Evolutionary conservation across 2,113 vertebrate genomes (phyloP), one percentile per base, ranked within the genome.

Genomic region (Nansenia antarctica): DNA sequence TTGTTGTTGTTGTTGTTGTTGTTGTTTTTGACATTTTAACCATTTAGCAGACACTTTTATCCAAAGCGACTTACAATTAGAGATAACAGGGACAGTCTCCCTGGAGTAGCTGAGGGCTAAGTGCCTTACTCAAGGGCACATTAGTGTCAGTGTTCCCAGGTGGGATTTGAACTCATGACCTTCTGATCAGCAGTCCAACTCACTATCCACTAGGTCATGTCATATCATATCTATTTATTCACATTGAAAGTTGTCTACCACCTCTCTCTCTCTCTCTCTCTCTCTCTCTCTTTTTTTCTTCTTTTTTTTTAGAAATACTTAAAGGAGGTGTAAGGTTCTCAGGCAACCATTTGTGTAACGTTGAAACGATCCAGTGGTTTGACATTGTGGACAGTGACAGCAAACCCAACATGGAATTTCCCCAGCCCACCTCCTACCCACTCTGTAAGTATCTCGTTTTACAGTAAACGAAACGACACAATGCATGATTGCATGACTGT

Each of bases 281-380:
- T 47, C 34, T 14, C 12, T 2, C 29, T 34, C 1, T 20, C 18
- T 54, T 34, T 15, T 11, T 37, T 14, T 63, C 49, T 65, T 70
- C 9, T 52, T 18, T 22, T 58, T 76, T 27, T 39, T 1, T 63
- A 99, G 98, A 99, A 89, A 98, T 99, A 74, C 91, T 98, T 49
- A 92, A 87, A 12, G 98, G 98, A 32, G 94, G 94, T 1, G 93
- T 99, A 11, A 92, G 90, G 34, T 89, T 98, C 79, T 74, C 63
- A 62, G 90, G 42, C 57, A 95, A 96, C 75, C 55, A 83, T 37
- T 84, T 98, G 12, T 98, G 98, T 87, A 92, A 94, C 35, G 74
- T 94, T 82, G 92, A 95, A 24, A 95, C 93, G 8, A 92, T 99
- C 74, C 90, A 94, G 53, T 99, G 98, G 98, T 77, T 80, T 0